Evolutionary conservation across 2,113 vertebrate species (phyloP), one percentile per base, ranked within the genome.

Genomic region (Asarcornis scutulata): DNA sequence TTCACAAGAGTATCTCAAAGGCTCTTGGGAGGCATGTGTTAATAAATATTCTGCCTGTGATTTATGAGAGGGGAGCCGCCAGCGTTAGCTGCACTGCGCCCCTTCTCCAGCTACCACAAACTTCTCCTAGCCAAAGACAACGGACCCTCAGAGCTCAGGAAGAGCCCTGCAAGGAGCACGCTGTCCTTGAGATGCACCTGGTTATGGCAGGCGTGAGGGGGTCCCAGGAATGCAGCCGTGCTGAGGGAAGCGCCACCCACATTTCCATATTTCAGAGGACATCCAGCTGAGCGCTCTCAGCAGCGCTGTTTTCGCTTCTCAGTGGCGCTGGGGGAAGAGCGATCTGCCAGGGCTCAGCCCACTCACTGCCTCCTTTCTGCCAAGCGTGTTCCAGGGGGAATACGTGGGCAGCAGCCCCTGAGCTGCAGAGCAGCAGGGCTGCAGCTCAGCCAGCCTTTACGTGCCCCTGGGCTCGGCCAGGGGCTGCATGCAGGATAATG

Each of bases 301-400:
- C 85, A 75, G 32, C 1, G 34, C 22, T 94, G 92, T 88, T 93
- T 86, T 88, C 40, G 27, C 58, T 79, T 84, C n/a, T 88, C 85
- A 38, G 60, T 50, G 86, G 77, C 62, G 83, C 76, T 86, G 95
- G 88, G 90, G 88, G 86, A 94, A 93, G 80, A 91, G 62, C 80
- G 64, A 93, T 82, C 88, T 95, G 92, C 76, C 92, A 94, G 66
- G 83, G 73, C 66, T 93, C 95, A 91, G 92, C 95, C 93, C 58
- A 84, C 90, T 90, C 91, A 4, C 88, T 90, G 88, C 93, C 64
- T 80, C n/a, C 85, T 75, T 67, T 63, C 93, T 95, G 93, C 95
- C 90, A 82, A 94, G 90, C 7, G 17, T 56, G 18, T 64, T 93
- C 90, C 80, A 12, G 2, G 1, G 63, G 80, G 95, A 95, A 27